Base-by-base conservation (phyloP, 1,140 invertebrate species). In the Tetramorium alpestre region DNA sequence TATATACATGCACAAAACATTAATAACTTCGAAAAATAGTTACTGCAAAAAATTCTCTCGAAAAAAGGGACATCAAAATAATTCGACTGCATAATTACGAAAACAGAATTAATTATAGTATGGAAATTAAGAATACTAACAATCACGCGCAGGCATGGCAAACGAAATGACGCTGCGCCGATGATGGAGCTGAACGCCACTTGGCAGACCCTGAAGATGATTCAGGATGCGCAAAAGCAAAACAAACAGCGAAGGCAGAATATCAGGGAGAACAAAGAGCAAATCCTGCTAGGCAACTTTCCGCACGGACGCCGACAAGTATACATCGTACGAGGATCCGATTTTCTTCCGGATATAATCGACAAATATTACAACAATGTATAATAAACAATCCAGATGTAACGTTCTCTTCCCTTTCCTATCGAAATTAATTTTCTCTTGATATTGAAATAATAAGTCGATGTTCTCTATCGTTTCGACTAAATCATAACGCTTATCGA, bases 101-200 rank as follows among this genome's bases (percentile, higher is more conserved):
- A 64, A 78, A 56, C 28, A 86, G 13, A 86, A 78, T 77, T 25
- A n/a, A 33, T 44, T 8, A 11, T 13, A 22, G 1, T 18, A 47
- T 10, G 2, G 2, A 84, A 28, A 51, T 81, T 65, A 85, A 78
- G 5, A 78, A n/a, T 28, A 25, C 49, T 13, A 18, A 16, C 25
- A 54, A 49, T 65, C 51, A 33, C 11, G 7, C 25, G 69, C 28
- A 93, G 92, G 62, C 92, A 90, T 18, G 93, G 93, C 7, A 93
- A 93, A 70, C 87, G 92, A 16, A 70, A 51, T 8, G 87, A 90
- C 13, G 22, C n/a, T 10, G n/a, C 8, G 3, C 41, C 58, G 7
- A 65, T 54, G 10, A 22, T 25, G 28, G 69, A 33, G 2, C 11
- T 47, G 54, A 75, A 85, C 25, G 38, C 65, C 10, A 49, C 78